These are phyloP conservation scores for Nowickia ferox DNA, from an alignment of 2,888 invertebrate species.

Conservation along the genomic window DNA sequence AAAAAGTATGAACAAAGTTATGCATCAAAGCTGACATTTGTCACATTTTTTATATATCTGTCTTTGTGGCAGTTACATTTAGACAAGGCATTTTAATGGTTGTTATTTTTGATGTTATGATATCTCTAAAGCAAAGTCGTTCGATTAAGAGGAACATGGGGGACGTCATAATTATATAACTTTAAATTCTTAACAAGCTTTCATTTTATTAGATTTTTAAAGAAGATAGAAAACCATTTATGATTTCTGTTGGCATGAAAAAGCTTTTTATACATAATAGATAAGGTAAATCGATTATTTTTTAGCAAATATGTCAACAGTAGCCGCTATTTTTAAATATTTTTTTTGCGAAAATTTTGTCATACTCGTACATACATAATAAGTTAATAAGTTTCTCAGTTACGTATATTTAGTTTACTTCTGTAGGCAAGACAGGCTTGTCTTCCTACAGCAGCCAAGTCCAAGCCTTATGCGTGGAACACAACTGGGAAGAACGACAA, in stretches of 20 bases:
- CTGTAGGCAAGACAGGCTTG: too few relatives aligned
- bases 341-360: neutral
- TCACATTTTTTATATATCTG: conserved; percentile 51
- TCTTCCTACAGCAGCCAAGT: too few relatives aligned
- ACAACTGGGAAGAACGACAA: too few relatives aligned
- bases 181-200: neutral
- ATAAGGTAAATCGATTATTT: neutral
- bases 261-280: neutral
- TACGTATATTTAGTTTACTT: too few relatives aligned
- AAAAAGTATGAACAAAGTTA: conserved; percentile 52
- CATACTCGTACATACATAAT: too few relatives aligned
- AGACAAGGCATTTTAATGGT: conserved; percentile 57
- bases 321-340: neutral
- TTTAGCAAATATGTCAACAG: neutral
- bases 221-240: neutral
- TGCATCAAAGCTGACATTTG: conserved; percentile 64
- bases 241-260: neutral
- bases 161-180: neutral
- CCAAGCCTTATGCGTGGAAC: too few relatives aligned
- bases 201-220: conserved; percentile 5
- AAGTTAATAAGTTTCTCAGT: too few relatives aligned
- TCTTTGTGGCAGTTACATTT: conserved; percentile 5
- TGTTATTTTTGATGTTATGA: conserved; percentile 27
- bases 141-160: too few relatives aligned
- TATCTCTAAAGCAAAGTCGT: neutral